Evolutionary conservation across 2,113 vertebrate genomes (phyloP).

Genomic region (Acrocephalus arundinaceus): DNA sequence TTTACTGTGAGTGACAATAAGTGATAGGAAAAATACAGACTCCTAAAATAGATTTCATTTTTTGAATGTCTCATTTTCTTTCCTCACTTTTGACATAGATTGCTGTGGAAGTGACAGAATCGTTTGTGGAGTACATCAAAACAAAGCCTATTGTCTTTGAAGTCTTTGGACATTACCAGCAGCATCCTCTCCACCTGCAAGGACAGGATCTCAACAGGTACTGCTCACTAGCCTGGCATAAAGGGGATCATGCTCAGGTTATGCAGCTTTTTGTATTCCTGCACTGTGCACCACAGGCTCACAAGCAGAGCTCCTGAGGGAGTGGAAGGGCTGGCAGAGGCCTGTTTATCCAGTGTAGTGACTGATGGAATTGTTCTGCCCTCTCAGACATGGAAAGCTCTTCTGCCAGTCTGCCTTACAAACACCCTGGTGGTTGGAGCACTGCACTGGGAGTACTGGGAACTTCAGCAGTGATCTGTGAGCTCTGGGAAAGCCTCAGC

Average conservation of each 20-base stretch:
- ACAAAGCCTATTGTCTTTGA: conserved; percentile 96
- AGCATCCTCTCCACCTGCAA: conserved; percentile 88
- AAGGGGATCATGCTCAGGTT: not conserved
- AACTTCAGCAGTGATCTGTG: not conserved
- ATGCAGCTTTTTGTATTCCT: not conserved
- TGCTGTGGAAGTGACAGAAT: conserved; percentile 95
- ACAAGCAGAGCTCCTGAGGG: not conserved
- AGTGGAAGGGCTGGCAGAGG: not conserved
- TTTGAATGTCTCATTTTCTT: not conserved
- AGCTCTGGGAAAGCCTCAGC: not conserved
- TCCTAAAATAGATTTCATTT: not conserved
- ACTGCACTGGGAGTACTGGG: not conserved
- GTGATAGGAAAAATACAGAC: not conserved
- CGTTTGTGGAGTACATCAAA: conserved; percentile 96
- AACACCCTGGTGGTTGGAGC: not conserved
- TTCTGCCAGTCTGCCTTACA: not conserved
- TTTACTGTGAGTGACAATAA: not conserved
- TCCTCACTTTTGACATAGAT: conserved; percentile 74
- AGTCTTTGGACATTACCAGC: conserved; percentile 97
- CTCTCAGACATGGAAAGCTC: not conserved
- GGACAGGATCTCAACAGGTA: conserved; percentile 92
- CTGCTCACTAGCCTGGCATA: not conserved
- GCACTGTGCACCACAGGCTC: not conserved
- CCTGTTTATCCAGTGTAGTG: not conserved
- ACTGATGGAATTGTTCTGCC: not conserved